Base-by-base conservation (phyloP, 2,888 invertebrate genomes). In the Rhaphigaster nebulosa region DNA sequence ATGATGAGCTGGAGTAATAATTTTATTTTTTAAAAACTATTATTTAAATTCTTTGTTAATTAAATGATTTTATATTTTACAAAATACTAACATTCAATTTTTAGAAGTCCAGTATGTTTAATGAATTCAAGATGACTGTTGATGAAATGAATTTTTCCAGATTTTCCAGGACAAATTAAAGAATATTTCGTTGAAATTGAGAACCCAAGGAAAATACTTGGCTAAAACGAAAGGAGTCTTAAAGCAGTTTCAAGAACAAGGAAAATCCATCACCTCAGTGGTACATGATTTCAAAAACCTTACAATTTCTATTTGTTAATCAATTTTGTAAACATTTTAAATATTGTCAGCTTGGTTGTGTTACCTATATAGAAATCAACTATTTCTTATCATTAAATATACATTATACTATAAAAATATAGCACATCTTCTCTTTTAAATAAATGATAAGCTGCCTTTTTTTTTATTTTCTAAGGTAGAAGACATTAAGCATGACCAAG, bases 201-300 rank as follows among this genome's bases (percentile, higher is more conserved):
- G 45, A 76, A 70, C 13, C 18, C 89, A 89, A 65, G 89, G 70
- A 38, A 60, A 70, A 50, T 89, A 20, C 23, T 12, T 89, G 23
- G 29, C 52, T 50, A 80, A 89, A 89, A 52, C 89, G 10, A 89
- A 34, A 89, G n/a, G 29, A 38, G 45, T 34, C n/a, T 45, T 60
- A 60, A 56, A 88, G 60, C 34, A 88, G n/a, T 60, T 88, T 88
- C 88, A 88, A 60, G 56, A 88, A 60, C 88, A 88, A 88, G 88
- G 88, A 88, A 88, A 54, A 34, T 41, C 88, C 1, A 41, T 88
- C 29, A n/a, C 56, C 1, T 88, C 88, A 54, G 56, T 88, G 65
- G 88, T 88, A 60, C 1, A 20, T 84, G 26, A 54, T 87, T 54
- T 50, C 29, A 50, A 50, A 18, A 50, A 70, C 6, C 26, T 76